Conservation (phyloP, 2,113 vertebrate species). For the Siniperca chuatsi region DNA sequence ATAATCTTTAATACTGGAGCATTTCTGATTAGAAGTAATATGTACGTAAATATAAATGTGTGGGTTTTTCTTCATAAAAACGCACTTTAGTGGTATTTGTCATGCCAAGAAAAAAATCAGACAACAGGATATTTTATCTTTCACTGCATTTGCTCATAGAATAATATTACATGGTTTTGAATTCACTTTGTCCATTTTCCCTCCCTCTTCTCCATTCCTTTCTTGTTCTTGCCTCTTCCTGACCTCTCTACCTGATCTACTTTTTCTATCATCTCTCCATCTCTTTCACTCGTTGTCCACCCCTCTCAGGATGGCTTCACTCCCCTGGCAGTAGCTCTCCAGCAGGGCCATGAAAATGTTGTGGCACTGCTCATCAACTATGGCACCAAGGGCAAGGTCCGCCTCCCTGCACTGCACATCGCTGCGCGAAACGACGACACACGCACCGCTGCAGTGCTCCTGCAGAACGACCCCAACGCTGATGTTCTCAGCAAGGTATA, state of each 20-base stretch:
- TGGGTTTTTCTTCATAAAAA: no score
- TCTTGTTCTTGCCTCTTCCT: not conserved
- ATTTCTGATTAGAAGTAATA: not conserved
- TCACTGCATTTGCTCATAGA: constrained; percentile 7
- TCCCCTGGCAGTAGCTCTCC: constrained; percentile 94
- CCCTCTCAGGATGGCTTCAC: constrained; percentile 94
- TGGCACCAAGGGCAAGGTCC: constrained; percentile 96
- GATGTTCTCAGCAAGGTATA: constrained; percentile 97
- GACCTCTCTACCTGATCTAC: not conserved
- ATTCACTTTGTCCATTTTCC: not conserved
- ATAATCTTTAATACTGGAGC: not conserved
- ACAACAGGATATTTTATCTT: not conserved
- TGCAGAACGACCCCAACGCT: constrained; percentile 97
- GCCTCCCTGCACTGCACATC: constrained; percentile 96
- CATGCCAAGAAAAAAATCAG: no score
- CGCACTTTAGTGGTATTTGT: no score
- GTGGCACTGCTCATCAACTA: constrained; percentile 98
- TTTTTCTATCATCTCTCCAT: not conserved
- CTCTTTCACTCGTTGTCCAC: not conserved
- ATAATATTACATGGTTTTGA: not conserved
- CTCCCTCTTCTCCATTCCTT: not conserved
- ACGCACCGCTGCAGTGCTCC: constrained; percentile 93
- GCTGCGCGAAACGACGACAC: constrained; percentile 98
- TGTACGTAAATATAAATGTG: no score
- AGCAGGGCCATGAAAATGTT: constrained; percentile 97